These are phyloP conservation scores for Tachyglossus aculeatus DNA, from an alignment of 2,797 vertebrate species.

Conservation along the genomic window DNA sequence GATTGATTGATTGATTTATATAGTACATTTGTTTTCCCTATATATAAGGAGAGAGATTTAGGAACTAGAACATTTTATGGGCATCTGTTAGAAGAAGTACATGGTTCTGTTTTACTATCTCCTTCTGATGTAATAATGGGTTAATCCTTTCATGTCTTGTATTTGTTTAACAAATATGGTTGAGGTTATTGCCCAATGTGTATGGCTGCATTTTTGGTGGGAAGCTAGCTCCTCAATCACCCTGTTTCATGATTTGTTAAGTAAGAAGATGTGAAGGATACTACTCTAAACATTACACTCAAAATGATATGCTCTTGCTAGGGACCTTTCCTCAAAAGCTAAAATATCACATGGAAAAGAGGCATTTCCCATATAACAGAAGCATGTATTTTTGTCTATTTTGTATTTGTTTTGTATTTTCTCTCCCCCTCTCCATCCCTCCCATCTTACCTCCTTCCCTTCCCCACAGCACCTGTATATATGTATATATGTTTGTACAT, in stretches of 20 bases:
- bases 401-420: conserved; percentile 50
- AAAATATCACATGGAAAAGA: conserved; percentile 40
- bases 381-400: too few relatives aligned
- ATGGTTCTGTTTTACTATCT: background rate
- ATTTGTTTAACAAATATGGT: conserved; percentile 40
- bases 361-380: conserved; percentile 11
- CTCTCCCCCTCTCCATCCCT: too few relatives aligned
- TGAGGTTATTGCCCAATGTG: conserved; percentile 33
- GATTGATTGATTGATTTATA: too few relatives aligned
- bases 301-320: conserved; percentile 56
- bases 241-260: conserved; percentile 52
- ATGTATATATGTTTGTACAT: too few relatives aligned
- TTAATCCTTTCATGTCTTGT: conserved; percentile 6
- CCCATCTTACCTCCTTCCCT: too few relatives aligned
- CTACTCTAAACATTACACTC: conserved; percentile 60
- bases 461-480: too few relatives aligned
- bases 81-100: background rate
- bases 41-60: background rate
- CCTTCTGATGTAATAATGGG: background rate
- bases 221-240: conserved; percentile 39
- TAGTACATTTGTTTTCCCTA: too few relatives aligned
- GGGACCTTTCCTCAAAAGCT: conserved; percentile 49
- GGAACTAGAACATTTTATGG: background rate
- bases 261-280: conserved; percentile 55
- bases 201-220: conserved; percentile 33